These are phyloP conservation scores for Silurus lanzhouensis DNA, from an alignment of 2,797 vertebrate species.

Conservation along the genomic window DNA sequence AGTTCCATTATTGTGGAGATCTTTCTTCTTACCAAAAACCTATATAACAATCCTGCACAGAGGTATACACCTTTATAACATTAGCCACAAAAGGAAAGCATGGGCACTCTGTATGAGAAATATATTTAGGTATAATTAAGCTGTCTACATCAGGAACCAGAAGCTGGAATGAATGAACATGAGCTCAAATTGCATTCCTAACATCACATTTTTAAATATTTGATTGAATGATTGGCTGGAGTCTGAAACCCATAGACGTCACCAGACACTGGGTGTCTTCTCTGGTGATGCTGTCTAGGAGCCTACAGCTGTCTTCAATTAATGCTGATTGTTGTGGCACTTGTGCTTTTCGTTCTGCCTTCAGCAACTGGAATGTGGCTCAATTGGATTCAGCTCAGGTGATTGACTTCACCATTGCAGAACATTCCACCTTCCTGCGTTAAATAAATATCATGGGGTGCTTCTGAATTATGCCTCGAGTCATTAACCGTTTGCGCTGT, in stretches of 20 bases:
- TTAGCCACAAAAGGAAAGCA: not conserved
- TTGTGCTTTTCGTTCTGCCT: not conserved
- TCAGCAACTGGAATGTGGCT: not conserved
- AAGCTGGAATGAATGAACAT: not conserved
- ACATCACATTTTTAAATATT: not conserved
- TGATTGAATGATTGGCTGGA: not conserved
- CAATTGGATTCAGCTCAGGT: not conserved
- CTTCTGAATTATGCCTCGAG: not conserved
- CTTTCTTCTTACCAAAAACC: not conserved
- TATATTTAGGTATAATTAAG: not conserved
- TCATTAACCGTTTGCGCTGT: slow-evolving; percentile 24
- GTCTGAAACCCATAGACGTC: not conserved
- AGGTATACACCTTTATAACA: not conserved
- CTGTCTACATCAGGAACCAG: not conserved
- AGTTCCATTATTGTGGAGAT: no score
- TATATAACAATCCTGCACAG: not conserved
- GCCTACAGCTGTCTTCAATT: not conserved
- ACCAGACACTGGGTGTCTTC: not conserved
- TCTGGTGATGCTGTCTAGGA: not conserved
- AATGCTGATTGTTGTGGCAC: not conserved
- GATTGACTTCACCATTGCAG: not conserved
- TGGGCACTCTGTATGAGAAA: not conserved
- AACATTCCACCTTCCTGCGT: not conserved
- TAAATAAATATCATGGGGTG: not conserved
- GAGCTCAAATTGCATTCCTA: not conserved